These are phyloP conservation scores for Anoplolepis gracilipes DNA, from an alignment of 1,140 invertebrate species.

Conservation along the genomic window DNA sequence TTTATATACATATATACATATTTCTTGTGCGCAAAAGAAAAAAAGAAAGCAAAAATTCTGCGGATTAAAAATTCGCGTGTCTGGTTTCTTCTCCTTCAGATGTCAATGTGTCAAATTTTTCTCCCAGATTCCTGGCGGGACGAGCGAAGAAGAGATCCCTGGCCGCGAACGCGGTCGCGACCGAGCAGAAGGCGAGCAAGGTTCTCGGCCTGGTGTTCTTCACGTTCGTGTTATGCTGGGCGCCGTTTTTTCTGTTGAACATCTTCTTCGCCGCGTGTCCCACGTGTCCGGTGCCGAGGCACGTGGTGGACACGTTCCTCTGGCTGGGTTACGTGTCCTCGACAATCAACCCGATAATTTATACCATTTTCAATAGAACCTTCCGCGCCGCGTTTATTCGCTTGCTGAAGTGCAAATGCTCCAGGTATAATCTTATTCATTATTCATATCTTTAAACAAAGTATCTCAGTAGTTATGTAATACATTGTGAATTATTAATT, in stretches of 20 bases:
- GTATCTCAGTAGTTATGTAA: neutral
- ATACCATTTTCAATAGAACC: slow-evolving; percentile 95
- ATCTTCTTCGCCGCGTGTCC: slow-evolving; percentile 92
- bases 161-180: slow-evolving; percentile 92
- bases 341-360: slow-evolving; percentile 94
- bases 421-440: slow-evolving; percentile 87
- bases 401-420: slow-evolving; percentile 91
- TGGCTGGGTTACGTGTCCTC: slow-evolving; percentile 97
- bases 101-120: too few relatives aligned
- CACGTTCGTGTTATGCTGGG: slow-evolving; percentile 96
- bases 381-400: slow-evolving; percentile 94
- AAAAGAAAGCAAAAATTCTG: too few relatives aligned
- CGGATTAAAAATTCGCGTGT: slow-evolving; percentile 12
- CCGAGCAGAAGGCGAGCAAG: slow-evolving; percentile 94
- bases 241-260: slow-evolving; percentile 95
- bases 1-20: too few relatives aligned
- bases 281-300: slow-evolving; percentile 89
- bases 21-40: neutral
- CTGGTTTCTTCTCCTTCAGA: neutral
- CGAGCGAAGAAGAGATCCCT: slow-evolving; percentile 89
- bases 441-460: neutral
- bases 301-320: slow-evolving; percentile 91
- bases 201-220: slow-evolving; percentile 95
- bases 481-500: too few relatives aligned
- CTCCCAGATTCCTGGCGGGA: slow-evolving; percentile 88